Conservation (phyloP, 2,888 invertebrate species). For the Octodonta nipae region DNA sequence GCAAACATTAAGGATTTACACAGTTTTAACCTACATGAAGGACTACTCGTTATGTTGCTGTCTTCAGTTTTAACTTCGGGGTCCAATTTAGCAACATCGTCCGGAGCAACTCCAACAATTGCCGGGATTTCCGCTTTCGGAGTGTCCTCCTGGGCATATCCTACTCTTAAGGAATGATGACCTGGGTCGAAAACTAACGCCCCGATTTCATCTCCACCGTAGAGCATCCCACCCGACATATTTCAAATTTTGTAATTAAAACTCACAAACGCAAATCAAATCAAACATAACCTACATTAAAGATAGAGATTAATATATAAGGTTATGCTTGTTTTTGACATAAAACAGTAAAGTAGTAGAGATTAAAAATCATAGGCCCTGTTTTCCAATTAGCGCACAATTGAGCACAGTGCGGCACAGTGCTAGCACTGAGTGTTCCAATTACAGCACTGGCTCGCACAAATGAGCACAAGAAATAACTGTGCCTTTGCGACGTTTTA, state of each 20-base stretch:
- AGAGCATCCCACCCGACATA: constrained; percentile 60
- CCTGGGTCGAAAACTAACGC: constrained; percentile 96
- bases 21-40: constrained; percentile 20
- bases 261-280: too few relatives aligned
- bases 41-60: constrained; percentile 25
- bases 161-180: constrained; percentile 76
- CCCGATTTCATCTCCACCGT: constrained; percentile 96
- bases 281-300: too few relatives aligned
- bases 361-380: too few relatives aligned
- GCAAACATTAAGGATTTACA: neutral
- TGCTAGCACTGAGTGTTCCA: too few relatives aligned
- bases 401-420: too few relatives aligned
- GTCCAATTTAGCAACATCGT: constrained; percentile 52
- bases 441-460: too few relatives aligned
- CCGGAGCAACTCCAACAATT: constrained; percentile 73
- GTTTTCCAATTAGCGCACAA: too few relatives aligned
- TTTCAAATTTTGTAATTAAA: neutral
- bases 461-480: too few relatives aligned
- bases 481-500: too few relatives aligned
- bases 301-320: too few relatives aligned
- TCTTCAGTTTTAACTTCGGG: constrained; percentile 65
- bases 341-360: too few relatives aligned
- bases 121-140: constrained; percentile 97
- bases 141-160: constrained; percentile 96
- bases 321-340: too few relatives aligned